Evolutionary conservation across 2,888 invertebrate species (phyloP), one percentile per base, ranked within the genome.

Genomic region (Nephrocerus scutellatus): DNA sequence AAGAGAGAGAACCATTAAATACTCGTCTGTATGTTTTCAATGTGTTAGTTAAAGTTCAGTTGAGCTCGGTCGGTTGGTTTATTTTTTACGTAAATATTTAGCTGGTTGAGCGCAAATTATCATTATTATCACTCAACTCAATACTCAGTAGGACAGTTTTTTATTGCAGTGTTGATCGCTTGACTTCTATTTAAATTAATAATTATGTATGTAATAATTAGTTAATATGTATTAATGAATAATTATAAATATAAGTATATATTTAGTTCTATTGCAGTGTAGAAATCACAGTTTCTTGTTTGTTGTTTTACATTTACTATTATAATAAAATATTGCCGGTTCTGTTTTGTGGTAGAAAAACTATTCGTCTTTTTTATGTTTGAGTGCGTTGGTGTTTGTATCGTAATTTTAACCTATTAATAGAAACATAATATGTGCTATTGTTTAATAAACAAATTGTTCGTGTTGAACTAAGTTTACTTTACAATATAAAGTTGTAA

Each of bases 251-350:
- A n/a, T n/a, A n/a, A n/a, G n/a, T n/a, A n/a, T 46, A 46, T 37
- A 40, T 41, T 16, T 46, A 46, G 41, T 44, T 41, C 46, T 46
- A 46, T 46, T 46, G 46, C 46, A 46, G 43, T 44, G 44, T 46
- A 46, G 43, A 46, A 46, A 46, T 46, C 46, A 46, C 46, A 46
- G 46, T 39, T 41, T 45, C 30, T 31, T 45, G 39, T 31, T 37
- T 34, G 30, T 30, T 31, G 29, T 24, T n/a, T n/a, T n/a, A n/a
- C n/a, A n/a, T n/a, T n/a, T n/a, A n/a, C n/a, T n/a, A n/a, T n/a
- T n/a, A n/a, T n/a, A n/a, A n/a, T n/a, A n/a, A n/a, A n/a, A n/a
- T n/a, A n/a, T n/a, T n/a, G n/a, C n/a, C n/a, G n/a, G n/a, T n/a
- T n/a, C n/a, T n/a, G n/a, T n/a, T n/a, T n/a, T n/a, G n/a, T n/a